A percentile compares a stretch with the other conserved stretches of the same genome.
Evolutionary conservation across 2,888 invertebrate species (phyloP).

Genomic region (Cetonia aurata): DNA sequence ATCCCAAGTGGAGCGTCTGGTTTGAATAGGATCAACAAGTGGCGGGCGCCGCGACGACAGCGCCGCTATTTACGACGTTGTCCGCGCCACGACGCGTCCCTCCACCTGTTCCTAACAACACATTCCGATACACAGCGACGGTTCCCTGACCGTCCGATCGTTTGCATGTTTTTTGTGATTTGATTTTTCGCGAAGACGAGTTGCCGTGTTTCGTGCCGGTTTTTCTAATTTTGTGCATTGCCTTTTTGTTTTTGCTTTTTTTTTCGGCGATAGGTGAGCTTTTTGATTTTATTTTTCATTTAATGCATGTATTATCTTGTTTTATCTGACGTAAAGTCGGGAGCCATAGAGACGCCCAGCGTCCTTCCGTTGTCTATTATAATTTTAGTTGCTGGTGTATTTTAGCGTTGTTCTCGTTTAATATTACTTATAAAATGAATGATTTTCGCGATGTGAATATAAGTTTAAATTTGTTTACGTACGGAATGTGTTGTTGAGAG

Average conservation of each 20-base stretch:
- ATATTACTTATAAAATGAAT: conserved; percentile 14
- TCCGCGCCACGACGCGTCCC: conserved; percentile 66
- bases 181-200: conserved; percentile 44
- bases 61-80: conserved; percentile 67
- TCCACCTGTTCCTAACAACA: conserved; percentile 63
- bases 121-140: conserved; percentile 57
- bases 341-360: conserved; percentile 62
- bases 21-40: conserved; percentile 60
- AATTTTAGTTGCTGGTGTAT: conserved; percentile 15
- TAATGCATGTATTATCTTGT: conserved; percentile 46
- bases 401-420: conserved; percentile 1
- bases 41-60: conserved; percentile 66
- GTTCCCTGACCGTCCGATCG: conserved; percentile 51
- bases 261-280: conserved; percentile 58
- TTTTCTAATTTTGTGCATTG: conserved; percentile 51
- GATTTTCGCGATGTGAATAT: conserved; percentile 12
- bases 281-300: conserved; percentile 56
- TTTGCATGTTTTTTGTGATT: conserved; percentile 47
- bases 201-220: conserved; percentile 43
- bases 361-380: conserved; percentile 48
- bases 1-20: conserved; percentile 41
- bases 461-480: conserved; percentile 5
- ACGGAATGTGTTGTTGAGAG: conserved; percentile 19
- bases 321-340: conserved; percentile 47
- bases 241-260: conserved; percentile 54